Percentiles rank a stretch among this genome's conserved stretches.
Evolutionary conservation across 2,113 vertebrate genomes (phyloP).

Genomic region (Hyperopisus bebe): DNA sequence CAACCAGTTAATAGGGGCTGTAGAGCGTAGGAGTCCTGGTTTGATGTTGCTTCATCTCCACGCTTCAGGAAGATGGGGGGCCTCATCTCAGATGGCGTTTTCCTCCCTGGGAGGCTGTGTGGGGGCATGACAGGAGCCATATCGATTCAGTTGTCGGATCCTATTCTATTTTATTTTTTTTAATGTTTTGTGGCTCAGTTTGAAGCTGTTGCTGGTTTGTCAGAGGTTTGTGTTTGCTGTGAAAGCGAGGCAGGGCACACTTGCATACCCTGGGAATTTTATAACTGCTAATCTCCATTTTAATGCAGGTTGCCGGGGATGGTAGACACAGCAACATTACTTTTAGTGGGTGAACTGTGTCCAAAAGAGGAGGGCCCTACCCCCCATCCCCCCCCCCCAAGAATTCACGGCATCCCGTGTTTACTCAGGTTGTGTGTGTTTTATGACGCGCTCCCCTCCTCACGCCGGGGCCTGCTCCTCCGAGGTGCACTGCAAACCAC

Average conservation of each 20-base stretch:
- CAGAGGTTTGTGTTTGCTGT: background rate
- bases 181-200: background rate
- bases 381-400: background rate
- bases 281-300: background rate
- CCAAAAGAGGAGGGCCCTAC: background rate
- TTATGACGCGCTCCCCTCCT: background rate
- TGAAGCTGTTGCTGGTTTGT: background rate
- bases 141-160: background rate
- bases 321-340: background rate
- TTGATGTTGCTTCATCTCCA: background rate
- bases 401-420: background rate
- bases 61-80: background rate
- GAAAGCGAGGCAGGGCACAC: background rate
- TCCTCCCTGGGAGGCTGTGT: background rate
- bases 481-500: background rate
- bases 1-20: background rate
- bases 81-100: background rate
- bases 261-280: background rate
- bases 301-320: background rate
- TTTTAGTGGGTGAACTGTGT: background rate
- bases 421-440: background rate
- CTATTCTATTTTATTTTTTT: background rate
- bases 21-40: background rate
- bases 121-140: background rate
- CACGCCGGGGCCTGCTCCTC: background rate